These are phyloP conservation scores for Phylloscopus trochiloides DNA, from an alignment of 2,113 vertebrate species.

Conservation along the genomic window DNA sequence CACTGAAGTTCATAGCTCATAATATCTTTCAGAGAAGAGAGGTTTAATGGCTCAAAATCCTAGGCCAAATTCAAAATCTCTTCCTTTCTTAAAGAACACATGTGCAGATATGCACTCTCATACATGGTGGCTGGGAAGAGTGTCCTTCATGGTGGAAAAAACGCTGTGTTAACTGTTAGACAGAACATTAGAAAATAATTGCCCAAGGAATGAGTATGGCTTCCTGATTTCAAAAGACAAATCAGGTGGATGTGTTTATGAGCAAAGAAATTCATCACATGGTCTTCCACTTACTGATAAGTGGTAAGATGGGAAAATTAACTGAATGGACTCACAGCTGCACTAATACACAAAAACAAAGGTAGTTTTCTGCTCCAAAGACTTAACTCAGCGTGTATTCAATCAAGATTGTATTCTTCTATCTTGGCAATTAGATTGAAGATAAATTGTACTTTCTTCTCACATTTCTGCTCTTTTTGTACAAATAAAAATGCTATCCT, in stretches of 20 bases:
- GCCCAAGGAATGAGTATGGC: not conserved
- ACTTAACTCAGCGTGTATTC: not conserved
- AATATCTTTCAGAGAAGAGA: not conserved
- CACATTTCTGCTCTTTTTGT: not conserved
- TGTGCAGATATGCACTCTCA: not conserved
- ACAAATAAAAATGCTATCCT: not conserved
- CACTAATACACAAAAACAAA: not conserved
- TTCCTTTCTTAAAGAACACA: not conserved
- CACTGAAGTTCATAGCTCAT: not conserved
- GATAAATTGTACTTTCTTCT: not conserved
- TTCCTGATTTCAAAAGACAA: not conserved
- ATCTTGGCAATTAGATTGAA: not conserved
- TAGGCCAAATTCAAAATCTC: not conserved
- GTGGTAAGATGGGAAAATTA: not conserved
- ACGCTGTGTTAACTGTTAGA: not conserved
- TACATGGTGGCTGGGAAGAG: accelerated
- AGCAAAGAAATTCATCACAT: not conserved
- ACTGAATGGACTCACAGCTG: conserved; percentile 34
- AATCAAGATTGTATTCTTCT: conserved; percentile 45
- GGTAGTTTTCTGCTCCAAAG: conserved; percentile 1
- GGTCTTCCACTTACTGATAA: not conserved
- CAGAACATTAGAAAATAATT: not conserved
- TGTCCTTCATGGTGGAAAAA: not conserved
- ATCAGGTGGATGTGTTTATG: not conserved
- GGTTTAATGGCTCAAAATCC: not conserved